Conservation (phyloP, 1,140 invertebrate species). For the Pachypsylla venusta region DNA sequence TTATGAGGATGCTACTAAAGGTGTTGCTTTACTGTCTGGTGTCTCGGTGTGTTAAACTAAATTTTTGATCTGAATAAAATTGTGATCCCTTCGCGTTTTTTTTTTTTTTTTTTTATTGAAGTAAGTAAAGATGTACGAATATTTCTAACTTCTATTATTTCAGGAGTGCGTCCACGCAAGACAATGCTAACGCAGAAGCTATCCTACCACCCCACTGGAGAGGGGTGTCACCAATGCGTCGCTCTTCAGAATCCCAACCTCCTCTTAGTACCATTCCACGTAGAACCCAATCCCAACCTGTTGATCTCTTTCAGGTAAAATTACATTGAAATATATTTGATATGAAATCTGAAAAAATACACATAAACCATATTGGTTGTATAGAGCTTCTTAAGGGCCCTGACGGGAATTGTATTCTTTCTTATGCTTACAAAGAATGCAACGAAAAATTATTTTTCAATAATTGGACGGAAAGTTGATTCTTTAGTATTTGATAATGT, state of each 20-base stretch:
- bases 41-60: too few species aligned
- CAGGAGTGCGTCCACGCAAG: conserved; percentile 17
- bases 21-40: too few species aligned
- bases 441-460: too few species aligned
- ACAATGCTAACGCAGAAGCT: conserved; percentile 10
- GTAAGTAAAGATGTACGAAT: background rate
- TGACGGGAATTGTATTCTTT: too few species aligned
- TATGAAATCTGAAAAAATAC: background rate
- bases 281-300: conserved; percentile 36
- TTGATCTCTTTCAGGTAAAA: conserved; percentile 31
- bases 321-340: background rate
- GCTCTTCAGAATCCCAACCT: conserved; percentile 6
- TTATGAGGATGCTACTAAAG: too few species aligned
- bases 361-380: background rate
- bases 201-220: conserved; percentile 16
- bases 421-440: too few species aligned
- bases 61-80: too few species aligned
- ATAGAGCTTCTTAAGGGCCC: background rate
- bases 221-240: conserved; percentile 10
- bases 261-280: conserved; percentile 27
- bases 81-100: too few species aligned
- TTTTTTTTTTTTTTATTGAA: too few species aligned
- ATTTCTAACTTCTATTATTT: background rate
- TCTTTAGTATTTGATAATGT: too few species aligned
- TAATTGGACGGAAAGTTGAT: too few species aligned